These are phyloP conservation scores for Bucorvus abyssinicus DNA, from an alignment of 2,797 vertebrate genomes.

Conservation along the genomic window DNA sequence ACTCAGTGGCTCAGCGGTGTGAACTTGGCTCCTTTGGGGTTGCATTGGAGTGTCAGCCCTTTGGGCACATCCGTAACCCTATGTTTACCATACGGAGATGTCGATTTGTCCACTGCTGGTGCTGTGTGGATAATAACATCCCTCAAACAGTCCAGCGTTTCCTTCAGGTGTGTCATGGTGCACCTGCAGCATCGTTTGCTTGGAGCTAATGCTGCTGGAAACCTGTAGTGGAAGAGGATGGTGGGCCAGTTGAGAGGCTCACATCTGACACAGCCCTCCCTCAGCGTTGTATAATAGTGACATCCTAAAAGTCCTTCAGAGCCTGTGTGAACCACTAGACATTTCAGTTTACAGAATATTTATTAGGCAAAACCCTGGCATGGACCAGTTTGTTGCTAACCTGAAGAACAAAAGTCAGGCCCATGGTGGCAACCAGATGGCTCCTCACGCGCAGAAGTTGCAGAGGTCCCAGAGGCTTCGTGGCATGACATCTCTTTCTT, in stretches of 20 bases:
- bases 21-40: not conserved
- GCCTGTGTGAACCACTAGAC: not conserved
- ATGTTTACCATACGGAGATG: rapidly evolving
- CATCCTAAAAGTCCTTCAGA: not conserved
- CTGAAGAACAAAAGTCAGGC: not conserved
- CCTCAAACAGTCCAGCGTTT: not conserved
- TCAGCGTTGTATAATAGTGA: not conserved
- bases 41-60: not conserved
- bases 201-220: not conserved
- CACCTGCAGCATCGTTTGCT: rapidly evolving
- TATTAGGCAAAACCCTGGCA: not conserved
- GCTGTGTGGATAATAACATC: not conserved
- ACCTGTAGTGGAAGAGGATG: not conserved
- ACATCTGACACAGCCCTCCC: not conserved
- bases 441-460: not conserved
- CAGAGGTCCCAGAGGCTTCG: not conserved
- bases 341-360: not conserved
- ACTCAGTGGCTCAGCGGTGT: not conserved
- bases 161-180: not conserved
- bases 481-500: not conserved
- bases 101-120: not conserved
- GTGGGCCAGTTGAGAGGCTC: not conserved
- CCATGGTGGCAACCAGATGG: rapidly evolving
- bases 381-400: not conserved
- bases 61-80: not conserved